Evolutionary conservation across 2,888 invertebrate species (phyloP), one percentile per base, ranked within the genome.

Genomic region (Stenotaenia linearis): DNA sequence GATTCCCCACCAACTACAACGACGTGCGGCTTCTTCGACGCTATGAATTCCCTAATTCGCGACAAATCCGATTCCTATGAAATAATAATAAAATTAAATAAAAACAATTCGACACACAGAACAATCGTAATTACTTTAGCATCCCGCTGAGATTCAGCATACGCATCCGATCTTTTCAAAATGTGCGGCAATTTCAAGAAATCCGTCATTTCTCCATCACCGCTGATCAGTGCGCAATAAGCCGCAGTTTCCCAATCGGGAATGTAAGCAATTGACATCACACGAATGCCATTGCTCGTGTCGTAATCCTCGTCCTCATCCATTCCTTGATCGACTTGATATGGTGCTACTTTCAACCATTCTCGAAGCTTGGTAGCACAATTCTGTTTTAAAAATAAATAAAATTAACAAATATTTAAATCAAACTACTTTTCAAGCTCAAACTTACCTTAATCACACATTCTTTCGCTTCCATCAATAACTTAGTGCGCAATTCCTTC

Each of bases 171-270:
- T 0, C 94, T 89, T 85, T 93, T 94, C 79, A 95, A 88, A 78
- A 99, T 88, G 86, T 96, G 91, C 12, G 95, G 94, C 83, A 98
- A 88, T 0, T 97, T 90, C 80, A 98, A 87, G 85, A 95, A 95
- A 86, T 98, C 98, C 0, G 92, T 92, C 76, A 97, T 93, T 84
- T 97, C 96, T 0, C 97, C 98, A 83, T 97, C 96, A 0, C 92
- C 91, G 76, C 92, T 93, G 78, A 97, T 90, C 30, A 97, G 87
- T 82, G 94, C 95, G 81, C 95, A 92, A 87, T 97, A 98, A 0
- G 96, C 93, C 6, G 87, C 84, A 0, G 94, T 92, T 84, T 87
- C 86, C 56, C 86, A 91, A 87, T 95, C 95, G 0, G 94, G 93
- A 37, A 93, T 92, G 85, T 92, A 98, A 9, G 96, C 93, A 23